Evolutionary conservation across 2,113 vertebrate species (phyloP).

Genomic region (Serilophus lunatus): DNA sequence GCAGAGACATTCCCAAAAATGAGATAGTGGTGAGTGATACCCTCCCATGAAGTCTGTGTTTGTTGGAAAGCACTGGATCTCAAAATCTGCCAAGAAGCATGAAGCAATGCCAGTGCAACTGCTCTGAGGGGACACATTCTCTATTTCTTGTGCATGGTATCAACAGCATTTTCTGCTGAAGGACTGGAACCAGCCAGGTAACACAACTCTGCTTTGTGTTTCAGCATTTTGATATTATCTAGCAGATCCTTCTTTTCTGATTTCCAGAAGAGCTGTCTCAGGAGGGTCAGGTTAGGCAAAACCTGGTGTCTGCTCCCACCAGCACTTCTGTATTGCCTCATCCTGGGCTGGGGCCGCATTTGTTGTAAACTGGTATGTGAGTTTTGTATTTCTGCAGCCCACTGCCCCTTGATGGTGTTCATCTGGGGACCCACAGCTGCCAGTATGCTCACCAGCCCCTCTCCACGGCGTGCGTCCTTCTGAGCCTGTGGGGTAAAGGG

Average conservation of each 20-base stretch:
- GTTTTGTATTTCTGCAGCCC: neutral
- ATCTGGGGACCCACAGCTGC: fast-evolving
- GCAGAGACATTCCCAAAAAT: fast-evolving
- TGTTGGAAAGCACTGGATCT: neutral
- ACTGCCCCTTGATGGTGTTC: fast-evolving
- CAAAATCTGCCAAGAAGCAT: neutral
- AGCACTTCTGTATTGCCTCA: fast-evolving
- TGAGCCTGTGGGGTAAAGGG: neutral
- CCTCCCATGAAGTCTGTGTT: neutral
- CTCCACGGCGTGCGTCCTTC: neutral
- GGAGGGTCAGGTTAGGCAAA: neutral
- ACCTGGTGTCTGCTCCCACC: neutral
- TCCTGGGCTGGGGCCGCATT: neutral
- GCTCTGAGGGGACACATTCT: neutral
- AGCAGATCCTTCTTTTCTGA: neutral
- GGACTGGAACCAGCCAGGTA: neutral
- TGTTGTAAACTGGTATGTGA: neutral
- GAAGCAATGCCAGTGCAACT: neutral
- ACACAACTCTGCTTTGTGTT: neutral
- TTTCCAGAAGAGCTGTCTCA: neutral
- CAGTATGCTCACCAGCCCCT: neutral
- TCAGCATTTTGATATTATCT: neutral
- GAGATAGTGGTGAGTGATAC: neutral
- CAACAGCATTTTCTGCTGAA: neutral
- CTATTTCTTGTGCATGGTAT: fast-evolving